phyloP scores from a whole-genome alignment of 2,888 invertebrate genomes.

The Rhingia rostrata region DNA sequence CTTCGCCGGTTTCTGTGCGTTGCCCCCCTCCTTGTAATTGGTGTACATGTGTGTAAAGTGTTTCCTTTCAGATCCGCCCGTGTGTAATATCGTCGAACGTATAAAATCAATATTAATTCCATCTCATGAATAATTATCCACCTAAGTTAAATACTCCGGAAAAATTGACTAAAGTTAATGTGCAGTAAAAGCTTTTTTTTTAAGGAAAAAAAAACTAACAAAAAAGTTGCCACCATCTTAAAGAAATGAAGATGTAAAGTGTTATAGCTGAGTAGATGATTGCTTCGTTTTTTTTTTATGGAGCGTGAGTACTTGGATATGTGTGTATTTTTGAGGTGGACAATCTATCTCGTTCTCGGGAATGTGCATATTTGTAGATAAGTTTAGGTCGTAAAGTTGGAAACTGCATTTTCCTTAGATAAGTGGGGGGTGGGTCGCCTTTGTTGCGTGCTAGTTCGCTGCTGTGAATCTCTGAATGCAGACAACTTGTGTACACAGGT shows the following conservation, averaged over 20 bases:
- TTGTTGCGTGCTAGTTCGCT: conserved; percentile 44
- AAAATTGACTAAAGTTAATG: conserved; percentile 50
- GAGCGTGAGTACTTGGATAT: conserved; percentile 31
- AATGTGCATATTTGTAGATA: conserved; percentile 6
- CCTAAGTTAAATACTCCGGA: conserved; percentile 67
- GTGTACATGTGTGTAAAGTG: conserved; percentile 35
- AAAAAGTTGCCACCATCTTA: conserved; percentile 9
- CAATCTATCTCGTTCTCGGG: conserved; percentile 5
- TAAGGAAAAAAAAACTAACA: background rate
- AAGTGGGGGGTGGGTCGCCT: conserved; percentile 1
- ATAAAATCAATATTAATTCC: conserved; percentile 70
- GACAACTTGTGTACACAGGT: conserved; percentile 58
- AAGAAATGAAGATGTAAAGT: conserved; percentile 39
- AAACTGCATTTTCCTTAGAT: conserved; percentile 54
- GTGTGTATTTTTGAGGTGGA: conserved; percentile 8
- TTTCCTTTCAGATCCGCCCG: conserved; percentile 16
- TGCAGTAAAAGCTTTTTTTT: conserved; percentile 60
- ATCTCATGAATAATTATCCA: conserved; percentile 68
- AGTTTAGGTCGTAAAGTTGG: conserved; percentile 39
- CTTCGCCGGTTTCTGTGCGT: background rate
- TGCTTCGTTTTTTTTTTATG: background rate
- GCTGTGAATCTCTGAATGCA: conserved; percentile 32
- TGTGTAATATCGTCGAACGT: conserved; percentile 33
- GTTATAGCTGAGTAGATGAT: conserved; percentile 7
- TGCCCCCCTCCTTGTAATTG: conserved; percentile 1